A percentile compares a stretch with the other conserved stretches of the same genome.
phyloP scores from a whole-genome alignment of 2,797 vertebrate genomes.

The Aldrovandia affinis region DNA sequence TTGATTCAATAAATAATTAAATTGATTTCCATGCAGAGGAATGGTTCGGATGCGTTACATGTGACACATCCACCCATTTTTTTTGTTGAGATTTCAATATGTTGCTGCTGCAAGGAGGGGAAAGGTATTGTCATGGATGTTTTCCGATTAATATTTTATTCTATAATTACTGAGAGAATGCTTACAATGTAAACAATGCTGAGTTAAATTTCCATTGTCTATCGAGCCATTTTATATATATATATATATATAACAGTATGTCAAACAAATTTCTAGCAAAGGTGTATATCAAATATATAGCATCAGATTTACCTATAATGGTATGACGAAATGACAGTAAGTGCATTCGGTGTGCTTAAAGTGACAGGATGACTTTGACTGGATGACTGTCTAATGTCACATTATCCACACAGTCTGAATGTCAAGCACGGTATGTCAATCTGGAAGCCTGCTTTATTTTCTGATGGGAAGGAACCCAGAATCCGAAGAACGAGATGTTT shows the following conservation, averaged over 20 bases:
- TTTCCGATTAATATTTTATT: neutral
- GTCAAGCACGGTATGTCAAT: too few relatives aligned
- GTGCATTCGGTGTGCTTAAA: neutral
- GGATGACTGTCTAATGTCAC: neutral
- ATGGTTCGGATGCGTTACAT: neutral
- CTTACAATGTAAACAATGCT: too few relatives aligned
- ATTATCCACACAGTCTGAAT: neutral
- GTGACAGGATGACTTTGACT: neutral
- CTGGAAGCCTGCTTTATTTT: neutral
- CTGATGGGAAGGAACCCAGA: neutral
- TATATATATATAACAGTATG: too few relatives aligned
- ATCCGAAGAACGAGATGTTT: neutral
- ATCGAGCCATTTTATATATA: too few relatives aligned
- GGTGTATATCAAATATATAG: neutral
- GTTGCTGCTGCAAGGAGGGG: neutral
- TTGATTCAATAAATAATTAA: neutral
- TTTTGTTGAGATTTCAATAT: neutral
- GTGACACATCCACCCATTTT: neutral
- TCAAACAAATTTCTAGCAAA: too few relatives aligned
- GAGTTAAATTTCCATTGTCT: too few relatives aligned
- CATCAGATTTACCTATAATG: neutral
- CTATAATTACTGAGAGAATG: neutral
- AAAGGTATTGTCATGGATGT: neutral
- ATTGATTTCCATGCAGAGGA: neutral
- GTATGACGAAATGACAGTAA: neutral